Evolutionary conservation across 2,113 vertebrate genomes (phyloP), one percentile per base, ranked within the genome.

Genomic region (Chaenogobius annularis): DNA sequence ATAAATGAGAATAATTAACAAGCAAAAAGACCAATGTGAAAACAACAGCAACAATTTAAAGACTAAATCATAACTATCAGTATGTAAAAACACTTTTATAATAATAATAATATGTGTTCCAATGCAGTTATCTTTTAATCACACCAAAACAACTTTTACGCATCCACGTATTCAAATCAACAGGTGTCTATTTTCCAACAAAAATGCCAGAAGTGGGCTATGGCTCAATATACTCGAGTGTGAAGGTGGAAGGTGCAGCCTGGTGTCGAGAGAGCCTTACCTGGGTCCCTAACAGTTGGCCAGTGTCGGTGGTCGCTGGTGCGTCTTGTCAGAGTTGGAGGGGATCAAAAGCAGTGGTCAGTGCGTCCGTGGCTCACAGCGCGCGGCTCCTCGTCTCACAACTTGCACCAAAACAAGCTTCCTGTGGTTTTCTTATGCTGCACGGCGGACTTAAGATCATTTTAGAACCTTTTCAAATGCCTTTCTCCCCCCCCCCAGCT

Each of bases 231-330:
- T n/a, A 11, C 35, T 43, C 19, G 61, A 17, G 61, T 43, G 31
- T n/a, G 3, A n/a, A 20, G 14, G 61, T 63, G 37, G 2, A 6
- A 17, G 22, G 22, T 68, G 50, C 19, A 40, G 55, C 47, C 1
- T 61, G 66, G 80, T 23, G 3, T 64, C 10, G 58, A 35, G n/a
- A 35, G 61, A 66, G 54, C 55, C 88, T 93, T 88, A 94, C 93
- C 93, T 94, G 91, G 84, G 80, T 87, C 67, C 69, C 83, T 71
- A 83, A 85, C 89, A 87, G 88, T 79, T 88, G 81, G 47, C 84
- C 86, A 81, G 82, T 65, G 74, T 83, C 68, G 76, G 50, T 80
- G 73, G 54, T 77, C 80, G 68, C 67, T 74, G 78, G 79, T 85
- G 87, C 81, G 83, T 86, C 80, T 63, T 79, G 82, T 87, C 71